Evolutionary conservation across 2,113 vertebrate genomes (phyloP), one percentile per base, ranked within the genome.

Genomic region (Struthidea cinerea): DNA sequence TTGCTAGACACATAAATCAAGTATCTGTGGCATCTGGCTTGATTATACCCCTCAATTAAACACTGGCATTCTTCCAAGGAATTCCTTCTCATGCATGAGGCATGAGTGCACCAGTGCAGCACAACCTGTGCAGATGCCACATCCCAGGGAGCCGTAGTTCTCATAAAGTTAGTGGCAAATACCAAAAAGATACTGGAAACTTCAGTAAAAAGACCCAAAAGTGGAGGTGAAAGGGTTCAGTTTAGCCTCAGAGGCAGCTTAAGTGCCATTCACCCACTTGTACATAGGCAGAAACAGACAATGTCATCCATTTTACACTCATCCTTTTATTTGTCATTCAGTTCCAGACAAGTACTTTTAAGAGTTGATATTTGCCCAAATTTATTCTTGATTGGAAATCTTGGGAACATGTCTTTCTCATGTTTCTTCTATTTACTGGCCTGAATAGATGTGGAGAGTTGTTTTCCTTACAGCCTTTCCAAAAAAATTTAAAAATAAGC

Each of bases 91-190:
- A 0, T 4, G 24, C 3, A 2, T 16, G 32, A 82, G 53, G 61
- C 35, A 3, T 14, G 30, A 56, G 24, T 60, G 33, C 55, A 32
- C 15, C 52, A 37, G 32, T 11, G 47, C 60, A 52, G 49, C 44
- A 60, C 56, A 47, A 30, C 27, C 39, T 41, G 8, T n/a, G 61
- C 47, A 61, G 60, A 46, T 90, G 63, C 69, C 80, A 27, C 22
- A 6, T 64, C 28, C 84, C 6, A 6, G 44, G 41, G n/a, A 53
- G 18, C 9, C 0, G 0, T 27, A 30, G 18, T 61, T 86, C 82
- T 50, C 14, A 7, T 52, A 1, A 52, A 44, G 16, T 27, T 71
- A 13, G 16, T 60, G n/a, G n/a, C 30, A 68, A 16, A 75, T 49
- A 23, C 23, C 3, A 4, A 37, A 65, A 92, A 61, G 13, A 28